These are phyloP conservation scores for Drosophila arizonae DNA, from an alignment of 1,140 invertebrate species.

Conservation along the genomic window DNA sequence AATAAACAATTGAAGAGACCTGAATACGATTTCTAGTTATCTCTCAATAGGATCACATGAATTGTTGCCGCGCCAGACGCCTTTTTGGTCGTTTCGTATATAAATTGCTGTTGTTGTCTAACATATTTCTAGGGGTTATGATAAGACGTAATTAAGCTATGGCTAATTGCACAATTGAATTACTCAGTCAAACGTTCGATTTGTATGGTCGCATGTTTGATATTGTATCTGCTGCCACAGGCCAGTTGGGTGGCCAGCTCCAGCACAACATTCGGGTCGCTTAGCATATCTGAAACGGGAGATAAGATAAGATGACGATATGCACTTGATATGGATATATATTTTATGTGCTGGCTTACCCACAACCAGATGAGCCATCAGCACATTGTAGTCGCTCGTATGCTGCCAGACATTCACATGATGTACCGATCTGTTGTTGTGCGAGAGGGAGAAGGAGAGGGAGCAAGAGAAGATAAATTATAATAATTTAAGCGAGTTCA, in stretches of 20 bases:
- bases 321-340: not conserved
- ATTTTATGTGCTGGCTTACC: conserved; percentile 83
- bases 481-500: conserved; percentile 6
- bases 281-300: conserved; percentile 80
- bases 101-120: conserved; percentile 8
- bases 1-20: conserved; percentile 13
- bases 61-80: conserved; percentile 3
- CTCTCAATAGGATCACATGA: conserved; percentile 46
- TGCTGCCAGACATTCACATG: conserved; percentile 92
- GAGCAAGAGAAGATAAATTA: not conserved
- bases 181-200: conserved; percentile 77
- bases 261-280: conserved; percentile 84
- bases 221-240: conserved; percentile 84
- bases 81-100: not conserved
- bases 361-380: conserved; percentile 90
- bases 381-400: conserved; percentile 88
- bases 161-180: conserved; percentile 23
- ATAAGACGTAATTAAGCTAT: conserved; percentile 33
- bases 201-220: conserved; percentile 86
- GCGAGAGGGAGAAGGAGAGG: not conserved
- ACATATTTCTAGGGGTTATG: conserved; percentile 6
- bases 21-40: too few relatives aligned
- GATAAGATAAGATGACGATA: conserved; percentile 4
- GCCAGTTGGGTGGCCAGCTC: conserved; percentile 83
- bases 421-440: conserved; percentile 85